Evolutionary conservation across 2,888 invertebrate species (phyloP).

Genomic region (Sericinus montela): DNA sequence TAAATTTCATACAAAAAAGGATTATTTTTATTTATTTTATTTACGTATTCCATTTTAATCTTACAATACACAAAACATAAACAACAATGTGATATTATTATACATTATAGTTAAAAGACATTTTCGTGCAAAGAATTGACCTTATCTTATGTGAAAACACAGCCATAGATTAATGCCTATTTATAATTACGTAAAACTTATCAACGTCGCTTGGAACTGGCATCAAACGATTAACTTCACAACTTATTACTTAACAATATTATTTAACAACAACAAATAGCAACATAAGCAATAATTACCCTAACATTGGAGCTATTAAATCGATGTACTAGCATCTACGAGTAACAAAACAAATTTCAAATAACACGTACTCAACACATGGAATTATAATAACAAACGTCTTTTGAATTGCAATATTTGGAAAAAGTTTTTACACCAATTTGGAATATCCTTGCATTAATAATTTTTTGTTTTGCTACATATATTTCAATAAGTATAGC

Average conservation of each 20-base stretch:
- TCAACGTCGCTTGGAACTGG: constrained; percentile 30
- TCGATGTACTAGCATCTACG: no score
- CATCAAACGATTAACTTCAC: background rate
- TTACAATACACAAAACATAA: constrained; percentile 58
- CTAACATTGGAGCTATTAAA: no score
- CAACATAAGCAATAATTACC: no score
- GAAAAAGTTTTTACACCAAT: no score
- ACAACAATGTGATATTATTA: constrained; percentile 56
- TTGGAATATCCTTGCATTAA: no score
- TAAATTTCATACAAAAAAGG: no score
- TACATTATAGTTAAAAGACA: constrained; percentile 65
- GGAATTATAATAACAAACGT: no score
- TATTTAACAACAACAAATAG: no score
- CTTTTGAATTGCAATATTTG: no score
- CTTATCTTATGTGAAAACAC: constrained; percentile 75
- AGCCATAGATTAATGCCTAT: constrained; percentile 73
- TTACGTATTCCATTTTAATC: constrained; percentile 68
- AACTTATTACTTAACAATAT: background rate
- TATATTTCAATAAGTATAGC: background rate
- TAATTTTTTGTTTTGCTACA: no score
- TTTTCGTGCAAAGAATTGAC: constrained; percentile 77
- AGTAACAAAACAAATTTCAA: no score
- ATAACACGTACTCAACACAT: no score
- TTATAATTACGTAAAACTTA: constrained; percentile 40
- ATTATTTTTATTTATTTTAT: constrained; percentile 49